Conservation (phyloP, 2,888 invertebrate genomes). For the Leptinotarsa juncta region DNA sequence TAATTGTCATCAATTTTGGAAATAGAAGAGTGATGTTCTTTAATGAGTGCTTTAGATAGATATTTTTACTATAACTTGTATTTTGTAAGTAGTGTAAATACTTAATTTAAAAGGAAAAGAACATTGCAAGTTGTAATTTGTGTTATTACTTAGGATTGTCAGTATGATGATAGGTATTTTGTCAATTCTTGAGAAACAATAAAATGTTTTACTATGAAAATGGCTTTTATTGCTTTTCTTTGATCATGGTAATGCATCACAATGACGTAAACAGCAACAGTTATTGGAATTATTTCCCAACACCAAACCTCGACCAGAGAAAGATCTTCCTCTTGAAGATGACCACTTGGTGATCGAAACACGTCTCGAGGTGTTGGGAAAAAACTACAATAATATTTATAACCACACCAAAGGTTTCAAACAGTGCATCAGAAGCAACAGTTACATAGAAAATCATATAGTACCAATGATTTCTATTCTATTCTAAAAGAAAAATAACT, state of each 20-base stretch:
- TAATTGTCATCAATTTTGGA: not conserved
- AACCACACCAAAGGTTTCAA: too few relatives aligned
- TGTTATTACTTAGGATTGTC: slow-evolving; percentile 35
- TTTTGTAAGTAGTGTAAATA: slow-evolving; percentile 52
- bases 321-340: too few relatives aligned
- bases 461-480: too few relatives aligned
- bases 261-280: not conserved
- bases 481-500: too few relatives aligned
- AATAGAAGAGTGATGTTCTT: slow-evolving; percentile 34
- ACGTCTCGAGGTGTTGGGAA: too few relatives aligned
- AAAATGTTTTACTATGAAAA: not conserved
- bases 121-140: slow-evolving; percentile 47
- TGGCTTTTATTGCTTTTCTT: not conserved
- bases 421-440: too few relatives aligned
- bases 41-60: slow-evolving; percentile 39
- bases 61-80: slow-evolving; percentile 30
- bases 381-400: too few relatives aligned
- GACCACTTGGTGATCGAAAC: too few relatives aligned
- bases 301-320: too few relatives aligned
- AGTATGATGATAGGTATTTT: slow-evolving; percentile 15
- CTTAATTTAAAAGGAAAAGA: slow-evolving; percentile 32
- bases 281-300: too few relatives aligned
- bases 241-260: not conserved
- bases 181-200: not conserved
- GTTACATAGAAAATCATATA: not conserved